Base-by-base conservation (phyloP, 2,888 invertebrate species). In the Eristalinus aeneus region DNA sequence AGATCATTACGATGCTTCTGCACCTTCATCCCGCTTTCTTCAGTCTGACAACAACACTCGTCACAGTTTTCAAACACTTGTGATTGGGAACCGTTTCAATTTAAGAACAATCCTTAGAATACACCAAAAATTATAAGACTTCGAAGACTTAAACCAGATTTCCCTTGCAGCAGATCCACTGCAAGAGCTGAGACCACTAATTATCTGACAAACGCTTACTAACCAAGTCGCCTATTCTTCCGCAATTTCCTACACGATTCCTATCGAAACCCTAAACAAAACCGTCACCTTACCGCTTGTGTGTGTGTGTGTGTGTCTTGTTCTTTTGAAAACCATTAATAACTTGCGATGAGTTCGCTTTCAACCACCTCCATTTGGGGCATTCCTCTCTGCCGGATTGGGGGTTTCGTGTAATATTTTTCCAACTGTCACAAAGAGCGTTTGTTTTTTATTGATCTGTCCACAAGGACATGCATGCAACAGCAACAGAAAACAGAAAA, bases 391-490 rank as follows among this genome's bases (percentile, higher is more conserved):
- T 61, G 27, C 20, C 54, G 72, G 68, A 78, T 81, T 65, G 73
- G 56, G 36, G 46, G 46, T 16, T 63, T 73, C 53, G 67, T 53
- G 36, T 36, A 46, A 72, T 64, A 75, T 53, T 53, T 76, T 54
- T 53, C 36, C 34, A 81, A 81, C 68, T 85, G 85, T 76, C 85
- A 81, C 85, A 81, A 53, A 77, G 34, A 81, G 76, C 72, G 73
- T 81, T 85, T 85, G 72, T 76, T 85, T 85, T 85, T 81, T 85
- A 85, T 85, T 85, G 85, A 85, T 85, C 81, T 85, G 81, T 77
- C 85, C 81, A 64, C 85, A 81, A 85, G 85, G 81, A 85, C 81
- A 85, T 85, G 85, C 85, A 85, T 81, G 85, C 85, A 85, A 81
- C 73, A 81, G 68, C 65, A 76, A 68, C 23, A 39, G 4, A 39